A percentile compares a stretch with the other conserved stretches of the same genome.
phyloP scores from a whole-genome alignment of 2,113 vertebrate genomes.

The Strix uralensis region DNA sequence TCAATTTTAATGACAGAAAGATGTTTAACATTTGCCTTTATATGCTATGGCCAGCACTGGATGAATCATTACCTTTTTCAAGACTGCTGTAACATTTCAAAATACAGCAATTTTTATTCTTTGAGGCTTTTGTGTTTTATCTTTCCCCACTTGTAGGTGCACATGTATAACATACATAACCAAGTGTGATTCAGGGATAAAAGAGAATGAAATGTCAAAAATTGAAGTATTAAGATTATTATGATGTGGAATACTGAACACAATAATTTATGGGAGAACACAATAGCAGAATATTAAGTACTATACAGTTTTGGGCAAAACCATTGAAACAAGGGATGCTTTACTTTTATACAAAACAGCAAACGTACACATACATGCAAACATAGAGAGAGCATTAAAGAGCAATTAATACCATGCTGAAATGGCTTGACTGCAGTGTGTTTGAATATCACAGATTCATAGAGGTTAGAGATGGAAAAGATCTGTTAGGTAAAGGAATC shows the following conservation, averaged over 20 bases:
- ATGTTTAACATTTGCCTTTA: constrained; percentile 37
- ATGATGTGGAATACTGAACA: neutral
- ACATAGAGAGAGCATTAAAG: neutral
- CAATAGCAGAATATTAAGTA: neutral
- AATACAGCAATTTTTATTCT: neutral
- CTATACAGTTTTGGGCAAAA: neutral
- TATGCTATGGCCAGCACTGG: neutral
- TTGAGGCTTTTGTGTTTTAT: neutral
- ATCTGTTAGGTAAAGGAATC: neutral
- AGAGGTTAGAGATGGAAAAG: neutral
- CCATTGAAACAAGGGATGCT: neutral
- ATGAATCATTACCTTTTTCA: constrained; percentile 32
- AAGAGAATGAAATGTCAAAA: neutral
- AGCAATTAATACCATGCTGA: neutral
- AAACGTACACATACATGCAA: neutral
- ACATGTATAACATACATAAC: neutral
- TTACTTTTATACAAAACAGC: neutral
- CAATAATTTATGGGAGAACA: neutral
- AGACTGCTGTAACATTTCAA: neutral
- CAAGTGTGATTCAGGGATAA: neutral
- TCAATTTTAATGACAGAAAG: constrained; percentile 28
- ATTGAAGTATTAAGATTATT: neutral
- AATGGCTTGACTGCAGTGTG: neutral
- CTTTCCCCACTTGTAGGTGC: neutral
- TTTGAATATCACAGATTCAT: neutral